phyloP scores from a whole-genome alignment of 2,113 vertebrate genomes.

The Anas platyrhynchos region DNA sequence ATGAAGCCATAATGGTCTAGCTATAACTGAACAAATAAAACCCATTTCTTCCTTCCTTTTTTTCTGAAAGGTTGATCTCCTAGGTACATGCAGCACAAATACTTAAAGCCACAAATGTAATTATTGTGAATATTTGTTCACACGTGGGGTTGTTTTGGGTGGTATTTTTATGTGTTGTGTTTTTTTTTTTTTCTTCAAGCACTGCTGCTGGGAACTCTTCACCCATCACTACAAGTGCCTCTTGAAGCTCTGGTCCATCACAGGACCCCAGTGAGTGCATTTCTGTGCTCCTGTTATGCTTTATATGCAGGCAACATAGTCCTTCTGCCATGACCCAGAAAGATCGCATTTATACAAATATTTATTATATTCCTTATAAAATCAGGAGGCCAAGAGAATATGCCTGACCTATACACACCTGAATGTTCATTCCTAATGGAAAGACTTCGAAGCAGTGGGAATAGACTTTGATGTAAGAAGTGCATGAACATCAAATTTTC shows the following conservation, averaged over 20 bases:
- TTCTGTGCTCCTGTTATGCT: neutral
- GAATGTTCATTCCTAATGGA: neutral
- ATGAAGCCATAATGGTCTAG: neutral
- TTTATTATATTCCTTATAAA: neutral
- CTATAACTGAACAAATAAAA: neutral
- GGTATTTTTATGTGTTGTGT: neutral
- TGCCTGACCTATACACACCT: rapidly evolving
- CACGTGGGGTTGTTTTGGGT: neutral
- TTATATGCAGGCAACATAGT: neutral
- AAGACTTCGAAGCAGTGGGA: neutral
- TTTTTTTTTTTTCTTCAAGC: neutral
- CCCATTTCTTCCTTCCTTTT: neutral
- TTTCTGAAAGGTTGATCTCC: neutral
- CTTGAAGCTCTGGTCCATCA: neutral
- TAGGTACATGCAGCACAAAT: neutral
- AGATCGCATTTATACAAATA: neutral
- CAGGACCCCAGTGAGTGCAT: neutral
- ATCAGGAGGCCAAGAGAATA: neutral
- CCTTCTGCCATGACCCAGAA: neutral
- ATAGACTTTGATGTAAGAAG: neutral
- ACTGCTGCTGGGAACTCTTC: neutral
- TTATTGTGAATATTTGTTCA: neutral
- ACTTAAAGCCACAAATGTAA: neutral
- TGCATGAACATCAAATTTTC: neutral
- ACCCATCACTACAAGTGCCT: neutral